Conservation (phyloP, 2,888 invertebrate genomes). For the Zygothrica quintamaculata region DNA sequence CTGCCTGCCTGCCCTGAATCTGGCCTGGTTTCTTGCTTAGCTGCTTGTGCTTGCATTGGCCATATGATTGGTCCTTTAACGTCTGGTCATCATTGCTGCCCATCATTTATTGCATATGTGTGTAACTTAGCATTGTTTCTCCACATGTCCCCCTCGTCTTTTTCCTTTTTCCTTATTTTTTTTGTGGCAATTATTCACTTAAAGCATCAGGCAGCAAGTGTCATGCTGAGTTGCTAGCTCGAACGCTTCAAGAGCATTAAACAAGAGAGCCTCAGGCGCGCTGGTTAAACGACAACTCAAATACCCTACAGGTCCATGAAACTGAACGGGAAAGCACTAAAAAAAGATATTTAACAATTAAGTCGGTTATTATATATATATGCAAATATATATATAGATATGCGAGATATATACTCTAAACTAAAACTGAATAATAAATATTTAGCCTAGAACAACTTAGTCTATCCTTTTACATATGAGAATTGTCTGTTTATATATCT, state of each 20-base stretch:
- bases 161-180: slow-evolving; percentile 45
- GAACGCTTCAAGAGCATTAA: slow-evolving; percentile 53
- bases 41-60: slow-evolving; percentile 22
- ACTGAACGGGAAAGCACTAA: background rate
- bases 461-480: too few species aligned
- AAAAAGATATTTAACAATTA: too few species aligned
- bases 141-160: slow-evolving; percentile 28
- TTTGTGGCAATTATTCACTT: slow-evolving; percentile 79
- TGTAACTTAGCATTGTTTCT: slow-evolving; percentile 44
- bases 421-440: too few species aligned
- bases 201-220: slow-evolving; percentile 74
- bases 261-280: slow-evolving; percentile 5
- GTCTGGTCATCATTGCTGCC: slow-evolving; percentile 59
- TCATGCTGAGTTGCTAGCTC: slow-evolving; percentile 76
- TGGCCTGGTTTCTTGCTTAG: slow-evolving; percentile 63
- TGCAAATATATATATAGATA: too few species aligned
- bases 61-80: slow-evolving; percentile 57
- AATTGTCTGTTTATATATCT: too few species aligned
- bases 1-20: slow-evolving; percentile 42
- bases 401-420: too few species aligned
- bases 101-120: slow-evolving; percentile 45
- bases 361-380: too few species aligned
- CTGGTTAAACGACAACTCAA: slow-evolving; percentile 18
- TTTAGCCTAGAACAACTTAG: too few species aligned
- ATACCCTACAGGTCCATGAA: slow-evolving; percentile 38